Evolutionary conservation across 1,140 invertebrate species (phyloP).

Genomic region (Orius laevigatus): DNA sequence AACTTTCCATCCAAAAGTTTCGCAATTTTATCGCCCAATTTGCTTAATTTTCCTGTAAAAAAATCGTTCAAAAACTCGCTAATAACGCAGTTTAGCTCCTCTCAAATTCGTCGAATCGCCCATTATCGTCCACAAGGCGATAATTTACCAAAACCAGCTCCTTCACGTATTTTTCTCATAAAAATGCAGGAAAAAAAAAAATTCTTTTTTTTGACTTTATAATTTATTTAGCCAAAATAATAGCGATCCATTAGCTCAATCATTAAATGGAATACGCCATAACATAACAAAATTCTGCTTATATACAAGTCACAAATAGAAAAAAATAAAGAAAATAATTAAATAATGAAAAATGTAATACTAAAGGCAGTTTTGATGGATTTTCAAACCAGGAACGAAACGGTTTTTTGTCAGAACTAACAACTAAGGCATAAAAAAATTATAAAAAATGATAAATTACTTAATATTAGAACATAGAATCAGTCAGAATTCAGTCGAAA

Average conservation of each 20-base stretch:
- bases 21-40: too few relatives aligned
- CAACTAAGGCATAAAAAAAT: too few relatives aligned
- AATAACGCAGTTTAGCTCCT: too few relatives aligned
- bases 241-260: slow-evolving; percentile 6
- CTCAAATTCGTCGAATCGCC: too few relatives aligned
- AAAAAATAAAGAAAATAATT: slow-evolving; percentile 2
- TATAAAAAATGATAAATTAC: too few relatives aligned
- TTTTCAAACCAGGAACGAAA: too few relatives aligned
- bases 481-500: slow-evolving; percentile 11
- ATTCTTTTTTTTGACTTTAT: slow-evolving; percentile 1
- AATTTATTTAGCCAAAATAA: slow-evolving; percentile 9
- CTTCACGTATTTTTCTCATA: background rate
- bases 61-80: too few relatives aligned
- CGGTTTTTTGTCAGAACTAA: too few relatives aligned
- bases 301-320: slow-evolving; percentile 7
- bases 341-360: background rate
- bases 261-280: slow-evolving; percentile 9
- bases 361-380: slow-evolving; percentile 7
- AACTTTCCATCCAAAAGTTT: too few relatives aligned
- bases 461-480: slow-evolving; percentile 2
- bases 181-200: background rate
- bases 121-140: too few relatives aligned
- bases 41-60: too few relatives aligned
- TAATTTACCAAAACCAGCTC: background rate
- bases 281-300: slow-evolving; percentile 3